Conservation (phyloP, 2,888 invertebrate species). For the Allacma fusca region DNA sequence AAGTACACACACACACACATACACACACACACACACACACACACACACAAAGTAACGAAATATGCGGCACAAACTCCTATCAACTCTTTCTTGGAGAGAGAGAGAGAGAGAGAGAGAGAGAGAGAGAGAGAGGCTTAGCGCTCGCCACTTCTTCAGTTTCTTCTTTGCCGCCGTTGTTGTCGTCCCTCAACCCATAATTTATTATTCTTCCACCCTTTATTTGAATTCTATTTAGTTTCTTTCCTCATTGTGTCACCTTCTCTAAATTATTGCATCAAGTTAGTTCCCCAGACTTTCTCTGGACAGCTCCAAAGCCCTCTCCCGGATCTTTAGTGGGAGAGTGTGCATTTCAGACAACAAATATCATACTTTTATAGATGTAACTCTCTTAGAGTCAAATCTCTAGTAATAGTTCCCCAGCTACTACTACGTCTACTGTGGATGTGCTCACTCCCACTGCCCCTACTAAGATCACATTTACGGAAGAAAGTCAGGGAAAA, state of each 20-base stretch:
- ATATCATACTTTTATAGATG: constrained; percentile 13
- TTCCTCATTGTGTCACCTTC: constrained; percentile 46
- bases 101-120: constrained; percentile 17
- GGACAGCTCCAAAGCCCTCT: constrained; percentile 27
- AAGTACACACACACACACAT: not conserved
- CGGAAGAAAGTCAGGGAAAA: too few relatives aligned
- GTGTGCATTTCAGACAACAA: constrained; percentile 17
- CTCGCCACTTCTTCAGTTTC: constrained; percentile 32
- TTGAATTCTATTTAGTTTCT: constrained; percentile 47
- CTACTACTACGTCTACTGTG: too few relatives aligned
- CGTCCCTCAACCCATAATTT: constrained; percentile 44
- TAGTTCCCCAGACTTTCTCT: constrained; percentile 37
- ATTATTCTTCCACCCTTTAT: constrained; percentile 47
- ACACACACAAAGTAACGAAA: too few relatives aligned
- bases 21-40: not conserved
- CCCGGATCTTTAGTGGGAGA: not conserved
- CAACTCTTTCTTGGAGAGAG: constrained; percentile 27
- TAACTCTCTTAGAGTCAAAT: too few relatives aligned
- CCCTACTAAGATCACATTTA: too few relatives aligned
- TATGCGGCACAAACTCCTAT: not conserved
- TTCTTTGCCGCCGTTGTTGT: constrained; percentile 23
- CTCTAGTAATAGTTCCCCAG: too few relatives aligned
- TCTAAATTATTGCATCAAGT: constrained; percentile 47
- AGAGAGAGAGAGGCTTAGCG: constrained; percentile 34
- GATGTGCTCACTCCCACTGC: too few relatives aligned